These are phyloP conservation scores for Gnatocerus cornutus DNA, from an alignment of 2,888 invertebrate genomes.

Conservation along the genomic window DNA sequence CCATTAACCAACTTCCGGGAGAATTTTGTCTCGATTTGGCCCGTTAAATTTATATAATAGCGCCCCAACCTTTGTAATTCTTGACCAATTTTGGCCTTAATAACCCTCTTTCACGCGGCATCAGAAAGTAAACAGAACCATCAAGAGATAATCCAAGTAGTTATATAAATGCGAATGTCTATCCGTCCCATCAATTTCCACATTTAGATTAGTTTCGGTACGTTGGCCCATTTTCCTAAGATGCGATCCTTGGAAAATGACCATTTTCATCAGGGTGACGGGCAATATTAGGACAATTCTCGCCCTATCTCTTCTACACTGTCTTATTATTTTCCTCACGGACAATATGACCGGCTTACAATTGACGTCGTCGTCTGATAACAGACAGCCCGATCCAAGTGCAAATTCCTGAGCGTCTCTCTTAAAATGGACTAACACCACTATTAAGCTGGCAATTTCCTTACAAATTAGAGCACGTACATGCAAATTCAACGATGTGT, in stretches of 20 bases:
- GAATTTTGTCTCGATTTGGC: not conserved
- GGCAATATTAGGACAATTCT: constrained; percentile 53
- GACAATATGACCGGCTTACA: constrained; percentile 63
- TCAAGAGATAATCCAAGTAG: constrained; percentile 46
- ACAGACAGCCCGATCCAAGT: constrained; percentile 56
- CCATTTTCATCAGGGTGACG: constrained; percentile 52
- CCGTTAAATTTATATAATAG: constrained; percentile 15
- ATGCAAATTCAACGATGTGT: constrained; percentile 61
- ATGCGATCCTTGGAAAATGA: constrained; percentile 50
- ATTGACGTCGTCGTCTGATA: constrained; percentile 59
- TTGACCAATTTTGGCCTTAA: constrained; percentile 42
- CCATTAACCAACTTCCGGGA: not conserved
- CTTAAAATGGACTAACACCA: constrained; percentile 56
- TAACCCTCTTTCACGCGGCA: constrained; percentile 35
- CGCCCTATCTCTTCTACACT: constrained; percentile 44
- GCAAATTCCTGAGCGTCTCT: constrained; percentile 54
- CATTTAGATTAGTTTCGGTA: constrained; percentile 56
- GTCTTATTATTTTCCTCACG: constrained; percentile 64
- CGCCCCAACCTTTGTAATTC: constrained; percentile 37
- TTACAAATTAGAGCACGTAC: constrained; percentile 60
- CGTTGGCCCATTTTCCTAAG: constrained; percentile 48
- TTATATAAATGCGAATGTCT: constrained; percentile 46
- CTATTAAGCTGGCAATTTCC: constrained; percentile 61
- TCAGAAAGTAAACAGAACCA: constrained; percentile 46
- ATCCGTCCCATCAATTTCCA: constrained; percentile 52